Percentiles rank a stretch among this genome's conserved stretches.
Conservation (phyloP, 2,113 vertebrate species). For the Nycticryphes semicollaris region DNA sequence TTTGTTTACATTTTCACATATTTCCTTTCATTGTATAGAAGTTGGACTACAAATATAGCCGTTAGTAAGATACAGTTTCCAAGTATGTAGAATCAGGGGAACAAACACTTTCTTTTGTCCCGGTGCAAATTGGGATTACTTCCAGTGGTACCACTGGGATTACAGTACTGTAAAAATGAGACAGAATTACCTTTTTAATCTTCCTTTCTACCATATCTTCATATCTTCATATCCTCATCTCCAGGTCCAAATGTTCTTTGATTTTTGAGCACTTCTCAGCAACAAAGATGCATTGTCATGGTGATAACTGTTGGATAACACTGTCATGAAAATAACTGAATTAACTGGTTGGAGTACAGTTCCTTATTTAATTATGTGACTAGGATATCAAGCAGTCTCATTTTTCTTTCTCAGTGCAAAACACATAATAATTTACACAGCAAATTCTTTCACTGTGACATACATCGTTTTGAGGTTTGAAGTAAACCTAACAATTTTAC, state of each 20-base stretch:
- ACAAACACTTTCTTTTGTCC: background rate
- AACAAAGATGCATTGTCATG: constrained; percentile 1
- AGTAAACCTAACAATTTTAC: background rate
- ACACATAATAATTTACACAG: background rate
- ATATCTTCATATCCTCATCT: background rate
- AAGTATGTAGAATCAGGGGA: background rate
- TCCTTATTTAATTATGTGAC: constrained; percentile 13
- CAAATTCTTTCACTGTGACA: background rate
- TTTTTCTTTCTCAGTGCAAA: background rate
- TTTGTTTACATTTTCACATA: background rate
- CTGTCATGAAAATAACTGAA: constrained; percentile 11
- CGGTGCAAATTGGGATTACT: background rate
- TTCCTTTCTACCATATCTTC: background rate
- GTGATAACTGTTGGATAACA: background rate
- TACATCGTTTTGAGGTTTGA: background rate
- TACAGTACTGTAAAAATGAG: background rate
- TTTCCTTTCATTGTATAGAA: constrained; percentile 27
- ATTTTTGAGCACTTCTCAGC: background rate
- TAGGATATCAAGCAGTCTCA: background rate
- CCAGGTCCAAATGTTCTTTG: constrained; percentile 4
- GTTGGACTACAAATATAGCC: background rate
- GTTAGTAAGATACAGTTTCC: background rate
- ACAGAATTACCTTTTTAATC: background rate
- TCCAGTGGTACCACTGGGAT: background rate
- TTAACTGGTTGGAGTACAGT: background rate